These are phyloP conservation scores for Drosophila varians DNA, from an alignment of 1,140 invertebrate species.

Conservation along the genomic window DNA sequence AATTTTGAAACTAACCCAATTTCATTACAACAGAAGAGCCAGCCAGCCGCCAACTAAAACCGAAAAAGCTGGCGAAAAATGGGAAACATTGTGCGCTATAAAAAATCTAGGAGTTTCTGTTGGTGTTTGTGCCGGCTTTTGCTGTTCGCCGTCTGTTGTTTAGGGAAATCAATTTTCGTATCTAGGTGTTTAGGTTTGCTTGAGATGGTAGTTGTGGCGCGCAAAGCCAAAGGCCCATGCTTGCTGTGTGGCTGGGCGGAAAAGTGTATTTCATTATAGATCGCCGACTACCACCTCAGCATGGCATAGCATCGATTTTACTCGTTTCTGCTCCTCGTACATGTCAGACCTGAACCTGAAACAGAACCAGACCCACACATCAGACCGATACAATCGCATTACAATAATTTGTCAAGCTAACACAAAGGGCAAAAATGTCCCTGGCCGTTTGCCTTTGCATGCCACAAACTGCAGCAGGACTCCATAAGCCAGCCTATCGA, in stretches of 20 bases:
- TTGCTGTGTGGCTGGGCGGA: slow-evolving; percentile 18
- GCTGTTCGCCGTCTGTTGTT: slow-evolving; percentile 49
- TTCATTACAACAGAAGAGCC: slow-evolving; percentile 33
- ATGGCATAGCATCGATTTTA: slow-evolving; percentile 75
- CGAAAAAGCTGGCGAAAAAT: slow-evolving; percentile 13
- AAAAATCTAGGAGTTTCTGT: slow-evolving; percentile 29
- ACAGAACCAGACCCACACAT: slow-evolving; percentile 23
- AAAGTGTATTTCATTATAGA: slow-evolving; percentile 41
- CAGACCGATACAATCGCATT: slow-evolving; percentile 65
- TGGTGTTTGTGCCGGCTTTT: slow-evolving; percentile 35
- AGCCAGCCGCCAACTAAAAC: slow-evolving; percentile 16
- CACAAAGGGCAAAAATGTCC: slow-evolving; percentile 42
- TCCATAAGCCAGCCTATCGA: not conserved
- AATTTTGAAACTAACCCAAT: slow-evolving; percentile 64
- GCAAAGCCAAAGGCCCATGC: slow-evolving; percentile 1
- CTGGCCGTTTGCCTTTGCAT: slow-evolving; percentile 34
- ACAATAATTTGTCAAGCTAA: slow-evolving; percentile 68
- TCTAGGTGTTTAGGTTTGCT: slow-evolving; percentile 42
- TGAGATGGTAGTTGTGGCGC: slow-evolving; percentile 4
- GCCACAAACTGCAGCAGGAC: slow-evolving; percentile 55
- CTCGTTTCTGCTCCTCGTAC: slow-evolving; percentile 24
- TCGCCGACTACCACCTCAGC: slow-evolving; percentile 5
- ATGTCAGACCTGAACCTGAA: slow-evolving; percentile 36
- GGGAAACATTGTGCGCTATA: slow-evolving; percentile 18
- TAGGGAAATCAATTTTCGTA: slow-evolving; percentile 72